A percentile compares a stretch with the other conserved stretches of the same genome.
Evolutionary conservation across 2,113 vertebrate genomes (phyloP).

Genomic region (Narcine bancroftii): DNA sequence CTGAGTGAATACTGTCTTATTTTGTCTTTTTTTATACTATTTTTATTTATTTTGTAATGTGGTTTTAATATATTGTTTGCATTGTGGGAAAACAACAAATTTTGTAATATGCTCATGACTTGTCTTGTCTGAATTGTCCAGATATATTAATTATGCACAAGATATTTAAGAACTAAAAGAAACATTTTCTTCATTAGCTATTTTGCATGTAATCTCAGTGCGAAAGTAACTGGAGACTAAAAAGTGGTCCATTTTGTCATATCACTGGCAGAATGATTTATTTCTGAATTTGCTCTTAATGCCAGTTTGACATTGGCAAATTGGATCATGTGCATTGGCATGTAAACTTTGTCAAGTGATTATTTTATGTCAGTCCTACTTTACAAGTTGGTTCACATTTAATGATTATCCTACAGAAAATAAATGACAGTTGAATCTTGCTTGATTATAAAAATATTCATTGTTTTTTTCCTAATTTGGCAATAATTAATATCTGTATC

Average conservation of each 20-base stretch:
- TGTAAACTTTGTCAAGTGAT: neutral
- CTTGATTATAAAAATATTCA: neutral
- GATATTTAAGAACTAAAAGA: neutral
- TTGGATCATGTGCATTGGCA: neutral
- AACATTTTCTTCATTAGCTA: neutral
- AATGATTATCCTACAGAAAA: neutral
- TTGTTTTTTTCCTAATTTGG: neutral
- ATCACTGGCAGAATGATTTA: neutral
- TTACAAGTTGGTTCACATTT: neutral
- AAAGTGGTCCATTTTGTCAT: neutral
- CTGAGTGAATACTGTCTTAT: too few relatives aligned
- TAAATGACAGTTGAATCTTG: neutral
- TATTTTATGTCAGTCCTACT: neutral
- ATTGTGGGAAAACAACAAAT: too few relatives aligned
- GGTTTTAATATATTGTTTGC: too few relatives aligned
- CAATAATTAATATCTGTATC: neutral
- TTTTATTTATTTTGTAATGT: too few relatives aligned
- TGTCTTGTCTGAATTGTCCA: neutral
- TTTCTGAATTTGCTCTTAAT: neutral
- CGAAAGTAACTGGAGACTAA: neutral
- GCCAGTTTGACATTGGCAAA: neutral
- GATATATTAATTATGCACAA: neutral
- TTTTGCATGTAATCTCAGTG: neutral
- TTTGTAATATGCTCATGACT: too few relatives aligned
- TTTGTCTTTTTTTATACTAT: too few relatives aligned